Evolutionary conservation across 2,113 vertebrate species (phyloP), one percentile per base, ranked within the genome.

Genomic region (Cebidichthys violaceus): DNA sequence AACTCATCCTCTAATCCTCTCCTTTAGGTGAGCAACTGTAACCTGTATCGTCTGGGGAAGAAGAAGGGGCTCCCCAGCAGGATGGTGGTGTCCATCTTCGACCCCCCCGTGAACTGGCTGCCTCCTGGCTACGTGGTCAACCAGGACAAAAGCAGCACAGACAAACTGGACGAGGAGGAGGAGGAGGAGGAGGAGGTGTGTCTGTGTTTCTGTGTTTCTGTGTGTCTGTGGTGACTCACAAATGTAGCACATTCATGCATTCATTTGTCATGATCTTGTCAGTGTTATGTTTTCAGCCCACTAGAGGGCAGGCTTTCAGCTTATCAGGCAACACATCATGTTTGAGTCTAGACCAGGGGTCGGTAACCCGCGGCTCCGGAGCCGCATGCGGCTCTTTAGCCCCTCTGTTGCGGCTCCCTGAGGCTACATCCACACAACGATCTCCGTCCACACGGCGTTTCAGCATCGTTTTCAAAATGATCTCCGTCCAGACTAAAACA

Each of bases 51-150:
- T 31, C 96, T 99, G 92, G 98, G 98, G 69, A 99, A 99, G 92
- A 99, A 99, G 96, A 99, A 98, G 77, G 98, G 98, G 1, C 96
- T 99, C 27, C 98, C 98, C 75, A 99, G 98, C 93, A 96, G 97
- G 75, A 99, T 99, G 98, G 98, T 99, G 91, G 98, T 99, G 43
- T 99, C 98, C 2, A 99, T 99, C 89, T 99, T 99, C 76, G 98
- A 99, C 91, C 98, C 98, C 33, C 98, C 98, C 0, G 98, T 99
- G 47, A 99, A 99, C 87, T 99, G 98, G 98, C 96, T 99, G 87
- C 98, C 98, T 75, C 98, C 98, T 54, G 98, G 97, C 64, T 99
- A 99, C 39, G 76, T 96, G 59, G 98, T 99, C 57, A 99, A 99
- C 94, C 98, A 99, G 92, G 98, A 99, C 93, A 97, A 96, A 94